Conservation (phyloP, 1,140 invertebrate species). For the Heliothis subflexa region DNA sequence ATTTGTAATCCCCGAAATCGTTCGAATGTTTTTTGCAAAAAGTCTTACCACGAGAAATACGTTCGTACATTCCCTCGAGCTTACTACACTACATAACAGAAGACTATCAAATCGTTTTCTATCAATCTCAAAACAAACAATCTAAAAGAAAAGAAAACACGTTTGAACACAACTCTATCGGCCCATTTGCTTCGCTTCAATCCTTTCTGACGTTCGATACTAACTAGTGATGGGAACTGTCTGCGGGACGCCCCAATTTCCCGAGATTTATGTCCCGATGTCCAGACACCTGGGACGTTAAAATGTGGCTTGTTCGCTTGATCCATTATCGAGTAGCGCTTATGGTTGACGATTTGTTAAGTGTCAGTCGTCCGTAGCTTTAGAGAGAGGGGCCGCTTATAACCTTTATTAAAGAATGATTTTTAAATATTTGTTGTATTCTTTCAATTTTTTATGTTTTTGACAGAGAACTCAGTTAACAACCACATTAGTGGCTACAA, state of each 20-base stretch:
- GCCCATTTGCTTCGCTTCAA: slow-evolving; percentile 19
- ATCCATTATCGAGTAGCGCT: slow-evolving; percentile 19
- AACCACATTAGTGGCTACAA: too few relatives aligned
- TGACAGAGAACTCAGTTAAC: too few relatives aligned
- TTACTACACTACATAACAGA: slow-evolving; percentile 1
- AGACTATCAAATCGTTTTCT: slow-evolving; percentile 16
- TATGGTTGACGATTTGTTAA: slow-evolving; percentile 18
- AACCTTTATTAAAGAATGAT: background rate
- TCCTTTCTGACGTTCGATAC: slow-evolving; percentile 37
- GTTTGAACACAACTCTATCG: slow-evolving; percentile 10
- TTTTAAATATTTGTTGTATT: background rate
- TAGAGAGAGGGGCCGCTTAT: background rate
- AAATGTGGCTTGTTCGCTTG: slow-evolving; percentile 27
- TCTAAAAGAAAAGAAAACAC: slow-evolving; percentile 10
- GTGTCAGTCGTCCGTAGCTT: background rate
- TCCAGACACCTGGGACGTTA: slow-evolving; percentile 6
- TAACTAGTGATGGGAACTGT: slow-evolving; percentile 28
- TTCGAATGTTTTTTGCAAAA: background rate
- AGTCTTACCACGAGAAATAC: background rate
- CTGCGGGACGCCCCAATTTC: slow-evolving; percentile 19
- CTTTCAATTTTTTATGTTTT: too few relatives aligned
- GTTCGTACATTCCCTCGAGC: background rate
- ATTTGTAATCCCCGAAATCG: background rate
- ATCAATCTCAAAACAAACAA: slow-evolving; percentile 25
- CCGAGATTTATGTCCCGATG: slow-evolving; percentile 25